Evolutionary conservation across 1,140 invertebrate genomes (phyloP).

Genomic region (Notospermus geniculatus): DNA sequence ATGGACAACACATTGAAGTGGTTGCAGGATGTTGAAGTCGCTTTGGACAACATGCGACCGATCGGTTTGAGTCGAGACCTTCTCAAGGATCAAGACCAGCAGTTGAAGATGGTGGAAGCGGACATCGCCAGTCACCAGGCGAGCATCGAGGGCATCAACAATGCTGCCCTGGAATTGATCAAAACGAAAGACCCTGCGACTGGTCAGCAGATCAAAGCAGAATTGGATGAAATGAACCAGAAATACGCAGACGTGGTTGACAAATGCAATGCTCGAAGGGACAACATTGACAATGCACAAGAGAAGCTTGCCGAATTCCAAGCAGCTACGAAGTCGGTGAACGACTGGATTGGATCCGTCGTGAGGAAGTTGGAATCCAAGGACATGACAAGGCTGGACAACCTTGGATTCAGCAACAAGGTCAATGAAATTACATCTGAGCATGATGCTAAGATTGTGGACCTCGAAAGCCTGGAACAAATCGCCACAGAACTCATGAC

Average conservation of each 20-base stretch:
- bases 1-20: slow-evolving; percentile 80
- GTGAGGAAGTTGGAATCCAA: slow-evolving; percentile 74
- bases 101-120: slow-evolving; percentile 74
- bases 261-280: slow-evolving; percentile 72
- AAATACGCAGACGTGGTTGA: slow-evolving; percentile 83
- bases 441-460: slow-evolving; percentile 61
- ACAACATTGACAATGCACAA: slow-evolving; percentile 79
- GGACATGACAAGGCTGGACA: slow-evolving; percentile 67
- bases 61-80: slow-evolving; percentile 85
- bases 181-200: slow-evolving; percentile 78
- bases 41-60: slow-evolving; percentile 70
- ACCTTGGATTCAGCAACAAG: slow-evolving; percentile 68
- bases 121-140: slow-evolving; percentile 82
- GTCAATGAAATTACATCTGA: slow-evolving; percentile 61
- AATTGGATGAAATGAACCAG: slow-evolving; percentile 77
- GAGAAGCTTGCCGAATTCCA: slow-evolving; percentile 70
- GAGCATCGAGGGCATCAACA: slow-evolving; percentile 78
- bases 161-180: slow-evolving; percentile 76
- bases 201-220: slow-evolving; percentile 84
- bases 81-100: slow-evolving; percentile 83
- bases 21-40: slow-evolving; percentile 79
- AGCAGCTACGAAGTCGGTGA: slow-evolving; percentile 60
- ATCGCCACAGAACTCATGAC: slow-evolving; percentile 79
- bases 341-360: slow-evolving; percentile 60
- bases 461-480: slow-evolving; percentile 75